Evolutionary conservation across 2,113 vertebrate species (phyloP).

Genomic region (Tragelaphus imberbis): DNA sequence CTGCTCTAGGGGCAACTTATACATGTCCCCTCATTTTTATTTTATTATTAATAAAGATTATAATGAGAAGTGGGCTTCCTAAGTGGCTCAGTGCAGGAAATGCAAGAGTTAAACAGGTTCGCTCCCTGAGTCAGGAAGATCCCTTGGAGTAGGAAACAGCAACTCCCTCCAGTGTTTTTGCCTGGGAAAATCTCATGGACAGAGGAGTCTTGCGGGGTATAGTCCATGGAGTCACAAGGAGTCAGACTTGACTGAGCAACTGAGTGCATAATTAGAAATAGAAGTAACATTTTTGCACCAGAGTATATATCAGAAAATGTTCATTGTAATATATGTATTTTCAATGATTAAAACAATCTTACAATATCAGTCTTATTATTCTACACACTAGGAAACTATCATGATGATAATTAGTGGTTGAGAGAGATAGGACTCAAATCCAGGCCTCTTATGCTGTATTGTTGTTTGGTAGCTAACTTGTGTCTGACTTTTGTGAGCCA

Average conservation of each 20-base stretch:
- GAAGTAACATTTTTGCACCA: background rate
- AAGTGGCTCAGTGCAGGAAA: background rate
- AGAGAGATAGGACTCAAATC: background rate
- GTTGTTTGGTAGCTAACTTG: background rate
- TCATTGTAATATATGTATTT: background rate
- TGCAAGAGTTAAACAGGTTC: background rate
- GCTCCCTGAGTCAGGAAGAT: background rate
- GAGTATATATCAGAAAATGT: background rate
- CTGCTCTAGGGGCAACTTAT: background rate
- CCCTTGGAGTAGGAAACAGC: background rate
- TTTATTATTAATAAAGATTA: background rate
- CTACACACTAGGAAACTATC: background rate
- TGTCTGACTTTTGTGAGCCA: background rate
- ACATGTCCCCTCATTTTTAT: background rate
- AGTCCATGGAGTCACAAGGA: background rate
- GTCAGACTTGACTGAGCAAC: background rate
- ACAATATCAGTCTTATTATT: background rate
- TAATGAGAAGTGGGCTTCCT: background rate
- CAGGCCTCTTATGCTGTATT: background rate
- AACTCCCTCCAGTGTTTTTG: background rate
- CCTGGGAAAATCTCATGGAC: background rate
- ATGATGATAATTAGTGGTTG: background rate
- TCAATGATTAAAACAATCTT: background rate
- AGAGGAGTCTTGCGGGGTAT: background rate
- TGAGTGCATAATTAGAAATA: background rate